phyloP scores from a whole-genome alignment of 2,113 vertebrate species.

The Anguilla rostrata region DNA sequence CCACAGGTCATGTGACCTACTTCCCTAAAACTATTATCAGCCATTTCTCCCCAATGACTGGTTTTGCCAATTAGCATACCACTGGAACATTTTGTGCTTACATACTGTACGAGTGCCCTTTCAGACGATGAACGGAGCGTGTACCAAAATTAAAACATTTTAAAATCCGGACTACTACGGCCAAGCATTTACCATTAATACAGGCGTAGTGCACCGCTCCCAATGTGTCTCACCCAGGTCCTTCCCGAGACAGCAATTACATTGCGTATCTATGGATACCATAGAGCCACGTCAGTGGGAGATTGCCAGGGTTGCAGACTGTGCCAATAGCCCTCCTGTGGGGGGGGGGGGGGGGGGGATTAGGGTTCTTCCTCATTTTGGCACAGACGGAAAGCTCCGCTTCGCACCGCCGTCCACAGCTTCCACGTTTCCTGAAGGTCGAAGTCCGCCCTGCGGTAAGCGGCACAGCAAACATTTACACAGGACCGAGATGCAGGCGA shows the following conservation, averaged over 20 bases:
- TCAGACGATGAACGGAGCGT: neutral
- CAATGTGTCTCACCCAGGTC: slow-evolving; percentile 37
- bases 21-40: too few relatives aligned
- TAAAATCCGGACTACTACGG: neutral
- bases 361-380: neutral
- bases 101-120: too few relatives aligned
- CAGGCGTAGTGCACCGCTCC: slow-evolving; percentile 22
- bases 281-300: neutral
- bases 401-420: neutral
- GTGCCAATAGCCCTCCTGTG: neutral
- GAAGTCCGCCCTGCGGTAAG: neutral
- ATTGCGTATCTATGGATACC: slow-evolving; percentile 60
- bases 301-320: neutral
- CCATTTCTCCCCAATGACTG: too few relatives aligned
- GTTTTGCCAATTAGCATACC: too few relatives aligned
- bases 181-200: neutral
- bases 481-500: neutral
- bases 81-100: too few relatives aligned
- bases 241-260: slow-evolving; percentile 48
- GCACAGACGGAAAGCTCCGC: neutral
- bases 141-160: neutral
- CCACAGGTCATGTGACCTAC: too few relatives aligned
- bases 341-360: neutral
- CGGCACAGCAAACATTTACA: neutral
- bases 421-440: neutral